Percentiles rank a stretch among this genome's conserved stretches.
These are phyloP conservation scores for Campylorhamphus procurvoides DNA, from an alignment of 2,113 vertebrate species.

Conservation along the genomic window DNA sequence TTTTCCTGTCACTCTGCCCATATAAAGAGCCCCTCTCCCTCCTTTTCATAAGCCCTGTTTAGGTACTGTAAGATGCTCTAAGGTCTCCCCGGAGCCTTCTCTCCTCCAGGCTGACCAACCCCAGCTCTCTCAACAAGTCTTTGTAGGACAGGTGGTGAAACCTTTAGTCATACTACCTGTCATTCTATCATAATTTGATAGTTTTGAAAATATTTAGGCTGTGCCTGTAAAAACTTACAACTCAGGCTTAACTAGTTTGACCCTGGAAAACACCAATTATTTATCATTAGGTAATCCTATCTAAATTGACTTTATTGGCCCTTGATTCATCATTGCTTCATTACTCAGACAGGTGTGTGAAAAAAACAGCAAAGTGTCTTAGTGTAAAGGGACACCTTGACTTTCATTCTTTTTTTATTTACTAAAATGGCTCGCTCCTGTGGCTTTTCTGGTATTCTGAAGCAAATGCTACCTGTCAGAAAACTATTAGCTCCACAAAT, in stretches of 20 bases:
- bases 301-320: neutral
- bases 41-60: neutral
- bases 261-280: neutral
- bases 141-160: neutral
- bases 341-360: neutral
- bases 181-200: neutral
- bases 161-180: neutral
- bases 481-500: neutral
- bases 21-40: neutral
- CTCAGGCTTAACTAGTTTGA: neutral
- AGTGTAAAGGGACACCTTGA: neutral
- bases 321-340: neutral
- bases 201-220: neutral
- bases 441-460: neutral
- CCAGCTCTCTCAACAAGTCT: neutral
- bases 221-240: neutral
- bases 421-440: neutral
- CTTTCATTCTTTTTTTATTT: neutral
- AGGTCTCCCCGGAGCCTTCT: neutral
- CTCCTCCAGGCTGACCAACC: neutral
- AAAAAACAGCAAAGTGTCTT: accelerated
- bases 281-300: neutral
- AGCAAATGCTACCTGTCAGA: neutral
- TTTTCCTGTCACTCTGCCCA: neutral
- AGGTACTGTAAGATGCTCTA: neutral